Evolutionary conservation across 1,140 invertebrate genomes (phyloP), one percentile per base, ranked within the genome.

Genomic region (Bombyx mandarina): DNA sequence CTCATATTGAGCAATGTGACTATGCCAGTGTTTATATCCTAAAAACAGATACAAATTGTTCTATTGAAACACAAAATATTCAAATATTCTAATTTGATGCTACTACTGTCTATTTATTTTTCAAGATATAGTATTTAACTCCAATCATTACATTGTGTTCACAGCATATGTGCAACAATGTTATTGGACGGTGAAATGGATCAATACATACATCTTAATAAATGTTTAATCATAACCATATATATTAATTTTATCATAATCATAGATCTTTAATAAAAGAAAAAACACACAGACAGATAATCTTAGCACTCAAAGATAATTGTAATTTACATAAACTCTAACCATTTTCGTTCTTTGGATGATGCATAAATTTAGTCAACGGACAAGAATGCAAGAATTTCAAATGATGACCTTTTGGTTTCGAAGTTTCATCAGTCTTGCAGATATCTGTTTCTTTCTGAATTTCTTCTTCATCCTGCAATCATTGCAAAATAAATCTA

Each of bases 371-470:
- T 45, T 75, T 71, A 42, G 76, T 76, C 55, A 82, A 71, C 10
- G 73, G 75, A 45, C 71, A 77, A 52, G 70, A 71, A 55, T 80
- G 73, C 43, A 82, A 62, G 58, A 83, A 81, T 52, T 79, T 75
- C 50, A 83, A 73, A 18, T 71, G 69, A 47, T 66, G 62, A n/a
- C 60, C 57, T 61, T 82, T 83, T 7, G 71, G 57, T 64, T 82
- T 79, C 9, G 62, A 44, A 68, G 79, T 70, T 64, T 89, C 69
- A 69, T 79, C 69, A 81, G 82, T 61, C 88, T 90, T 66, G 64
- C 84, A 56, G 82, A 79, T 64, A 66, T 89, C 65, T 58, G 75
- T 57, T 50, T 84, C 76, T 60, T 89, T 90, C 66, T 89, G 89
- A 63, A 84, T 84, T 2, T 74, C 73, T 35, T 65, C 69, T 47